Base-by-base conservation (phyloP, 1,140 invertebrate genomes). In the Drosophila kohkoa region DNA sequence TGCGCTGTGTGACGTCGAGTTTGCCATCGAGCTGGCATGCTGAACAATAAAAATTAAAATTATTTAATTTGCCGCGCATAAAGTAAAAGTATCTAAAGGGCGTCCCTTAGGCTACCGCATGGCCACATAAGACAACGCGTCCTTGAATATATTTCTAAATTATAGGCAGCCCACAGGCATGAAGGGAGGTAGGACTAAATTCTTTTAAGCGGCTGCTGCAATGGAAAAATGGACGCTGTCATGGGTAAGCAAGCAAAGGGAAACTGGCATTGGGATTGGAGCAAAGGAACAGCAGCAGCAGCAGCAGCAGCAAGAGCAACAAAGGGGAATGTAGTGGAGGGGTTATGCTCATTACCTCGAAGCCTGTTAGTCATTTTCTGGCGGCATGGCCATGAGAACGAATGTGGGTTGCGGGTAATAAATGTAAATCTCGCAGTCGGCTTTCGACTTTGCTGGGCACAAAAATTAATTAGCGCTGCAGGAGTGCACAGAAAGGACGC, bases 11-110 rank as follows among this genome's bases (percentile, higher is more conserved):
- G 30, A 35, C n/a, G 13, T 16, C 28, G 35, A 8, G 49, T 30
- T 41, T 8, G 30, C 30, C 28, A 13, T 11, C 3, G 13, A 48
- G 67, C 79, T 67, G 73, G 71, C 74, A 80, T 43, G 78, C 49
- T 77, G 74, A 79, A 88, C 81, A 88, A 88, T 81, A 88, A 92
- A 91, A 86, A 91, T 91, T 91, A 91, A 91, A 83, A 85, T 89
- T 90, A 82, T 89, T 91, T 85, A 89, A 89, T 89, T 89, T 89
- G 86, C 83, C 81, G 79, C 81, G 78, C 81, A 85, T 85, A 89
- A 89, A 85, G 78, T 86, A 81, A 62, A 69, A 89, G 75, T 77
- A 89, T 80, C 69, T 79, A 67, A 69, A 75, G 80, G 85, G 66
- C 67, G 66, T 76, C 71, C 82, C 67, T 76, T 10, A 28, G 70